Evolutionary conservation across 2,113 vertebrate species (phyloP).

Genomic region (Crotalus horridus): DNA sequence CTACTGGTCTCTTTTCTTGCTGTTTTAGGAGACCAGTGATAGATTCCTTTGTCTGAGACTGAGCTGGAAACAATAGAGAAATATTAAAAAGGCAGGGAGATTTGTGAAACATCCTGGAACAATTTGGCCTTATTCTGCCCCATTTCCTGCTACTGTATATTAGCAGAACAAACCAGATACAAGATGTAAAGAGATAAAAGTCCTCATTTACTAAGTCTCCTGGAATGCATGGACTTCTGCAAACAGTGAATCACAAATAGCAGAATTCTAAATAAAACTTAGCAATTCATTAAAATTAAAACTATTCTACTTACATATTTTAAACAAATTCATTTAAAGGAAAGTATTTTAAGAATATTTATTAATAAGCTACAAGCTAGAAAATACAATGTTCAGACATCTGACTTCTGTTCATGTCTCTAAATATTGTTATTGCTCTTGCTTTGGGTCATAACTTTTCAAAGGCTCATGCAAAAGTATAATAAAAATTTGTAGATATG

Average conservation of each 20-base stretch:
- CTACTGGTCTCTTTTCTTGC: fast-evolving
- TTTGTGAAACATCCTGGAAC: background rate
- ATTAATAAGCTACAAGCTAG: conserved; percentile 23
- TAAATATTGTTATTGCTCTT: background rate
- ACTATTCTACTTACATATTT: background rate
- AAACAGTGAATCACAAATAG: conserved; percentile 19
- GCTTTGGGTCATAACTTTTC: background rate
- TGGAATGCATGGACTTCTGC: background rate
- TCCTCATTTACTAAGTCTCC: fast-evolving
- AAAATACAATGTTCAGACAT: conserved; percentile 49
- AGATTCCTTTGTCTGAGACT: fast-evolving
- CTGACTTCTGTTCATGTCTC: conserved; percentile 38
- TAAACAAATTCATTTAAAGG: conserved; percentile 27
- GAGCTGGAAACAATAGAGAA: background rate
- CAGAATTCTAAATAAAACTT: conserved; percentile 9
- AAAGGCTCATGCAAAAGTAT: background rate
- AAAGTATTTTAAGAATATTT: conserved; percentile 25
- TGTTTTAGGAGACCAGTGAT: background rate
- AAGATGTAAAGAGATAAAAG: background rate
- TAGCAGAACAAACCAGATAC: background rate
- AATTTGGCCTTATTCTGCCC: fast-evolving
- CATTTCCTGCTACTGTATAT: fast-evolving
- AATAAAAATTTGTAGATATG: background rate
- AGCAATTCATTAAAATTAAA: conserved; percentile 24
- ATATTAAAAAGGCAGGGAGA: background rate